Evolutionary conservation across 2,888 invertebrate species (phyloP), one percentile per base, ranked within the genome.

Genomic region (Hypolimnas misippus): DNA sequence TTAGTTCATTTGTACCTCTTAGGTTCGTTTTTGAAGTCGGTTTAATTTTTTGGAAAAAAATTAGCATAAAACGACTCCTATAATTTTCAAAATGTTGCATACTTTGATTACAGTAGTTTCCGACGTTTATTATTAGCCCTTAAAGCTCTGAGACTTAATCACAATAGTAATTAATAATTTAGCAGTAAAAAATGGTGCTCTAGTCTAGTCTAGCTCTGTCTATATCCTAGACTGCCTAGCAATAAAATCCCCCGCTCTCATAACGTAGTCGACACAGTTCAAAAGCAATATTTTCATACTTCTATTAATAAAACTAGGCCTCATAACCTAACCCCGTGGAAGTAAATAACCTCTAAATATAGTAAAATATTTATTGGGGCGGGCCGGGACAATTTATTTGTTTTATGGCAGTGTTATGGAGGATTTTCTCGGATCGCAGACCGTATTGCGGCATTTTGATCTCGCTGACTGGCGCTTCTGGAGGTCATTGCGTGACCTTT

Each of bases 341-440:
- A 46, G 46, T 53, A 40, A 54, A 54, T 42, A 29, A 42, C 3
- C 42, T 42, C 10, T 29, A 42, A 12, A 19, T 40, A 52, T 53
- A 55, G 33, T 54, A 25, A 53, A 54, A 58, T 54, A 54, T 55
- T 54, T 63, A 58, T 63, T 12, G 53, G 38, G 6, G 8, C 8
- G 35, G 49, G 17, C 12, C n/a, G 25, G 31, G 55, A 40, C 57
- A 54, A 54, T 63, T 58, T 58, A 53, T 63, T 49, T 57, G 57
- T 35, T 58, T 63, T 58, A 63, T 63, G 54, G 49, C 42, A 40
- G 14, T 38, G 50, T 50, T 58, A 54, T 50, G 58, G 63, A 17
- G 49, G 49, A 50, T 49, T 55, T 46, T 54, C 35, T 35, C 60
- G 54, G 17, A 16, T 49, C 38, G 54, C 54, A 21, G 21, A 46